These are phyloP conservation scores for Polydrusus tereticollis DNA, from an alignment of 2,888 invertebrate species.

Conservation along the genomic window DNA sequence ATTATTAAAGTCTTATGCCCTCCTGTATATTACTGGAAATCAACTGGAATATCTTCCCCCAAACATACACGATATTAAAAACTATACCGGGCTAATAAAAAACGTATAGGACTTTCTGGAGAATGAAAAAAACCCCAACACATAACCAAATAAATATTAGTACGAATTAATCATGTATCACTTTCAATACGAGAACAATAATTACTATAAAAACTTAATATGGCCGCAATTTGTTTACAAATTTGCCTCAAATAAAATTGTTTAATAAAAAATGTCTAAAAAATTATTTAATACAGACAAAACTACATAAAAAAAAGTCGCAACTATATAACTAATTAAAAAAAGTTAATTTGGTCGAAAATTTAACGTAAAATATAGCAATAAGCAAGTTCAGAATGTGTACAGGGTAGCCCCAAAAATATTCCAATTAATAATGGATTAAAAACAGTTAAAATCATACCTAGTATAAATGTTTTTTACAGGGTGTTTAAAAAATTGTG, in stretches of 20 bases:
- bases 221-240: constrained; percentile 42
- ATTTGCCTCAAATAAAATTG: constrained; percentile 8
- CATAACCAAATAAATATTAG: constrained; percentile 23
- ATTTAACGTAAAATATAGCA: constrained; percentile 5
- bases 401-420: neutral
- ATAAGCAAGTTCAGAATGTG: neutral
- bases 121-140: neutral
- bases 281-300: no score
- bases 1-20: no score
- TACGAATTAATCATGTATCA: constrained; percentile 14
- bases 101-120: neutral
- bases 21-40: no score
- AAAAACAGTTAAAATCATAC: neutral
- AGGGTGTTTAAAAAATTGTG: neutral
- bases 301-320: neutral
- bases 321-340: neutral
- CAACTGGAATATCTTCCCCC: no score
- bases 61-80: no score
- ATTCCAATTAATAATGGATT: neutral
- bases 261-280: no score
- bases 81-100: no score
- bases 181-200: constrained; percentile 17
- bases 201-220: constrained; percentile 35
- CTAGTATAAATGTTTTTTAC: neutral
- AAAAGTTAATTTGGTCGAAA: neutral